Evolutionary conservation across 1,140 invertebrate species (phyloP).

Genomic region (Drepana arcuata): DNA sequence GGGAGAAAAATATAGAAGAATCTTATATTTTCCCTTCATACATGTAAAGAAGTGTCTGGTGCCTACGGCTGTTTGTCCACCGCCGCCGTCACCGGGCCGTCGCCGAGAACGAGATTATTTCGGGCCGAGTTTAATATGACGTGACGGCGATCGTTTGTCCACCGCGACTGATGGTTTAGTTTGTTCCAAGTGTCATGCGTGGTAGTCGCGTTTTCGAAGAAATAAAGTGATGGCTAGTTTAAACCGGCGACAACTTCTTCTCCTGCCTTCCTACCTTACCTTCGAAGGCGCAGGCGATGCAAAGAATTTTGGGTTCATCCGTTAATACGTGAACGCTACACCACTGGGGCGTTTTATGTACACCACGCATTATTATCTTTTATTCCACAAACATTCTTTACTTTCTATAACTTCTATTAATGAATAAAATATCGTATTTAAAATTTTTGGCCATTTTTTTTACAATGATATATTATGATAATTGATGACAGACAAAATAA

Average conservation of each 20-base stretch:
- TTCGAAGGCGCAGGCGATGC: slow-evolving; percentile 6
- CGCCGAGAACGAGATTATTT: slow-evolving; percentile 5
- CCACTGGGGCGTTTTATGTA: no score
- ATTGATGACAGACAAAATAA: neutral
- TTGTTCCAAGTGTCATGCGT: neutral
- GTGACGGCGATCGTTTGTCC: slow-evolving; percentile 4
- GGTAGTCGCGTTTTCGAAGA: neutral
- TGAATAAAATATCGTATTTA: neutral
- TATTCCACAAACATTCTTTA: neutral
- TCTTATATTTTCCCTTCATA: no score
- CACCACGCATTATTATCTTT: no score
- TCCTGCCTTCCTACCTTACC: no score
- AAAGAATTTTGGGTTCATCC: slow-evolving; percentile 8
- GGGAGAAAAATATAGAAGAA: no score
- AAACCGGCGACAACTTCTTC: no score
- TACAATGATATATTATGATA: neutral
- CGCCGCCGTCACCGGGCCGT: slow-evolving; percentile 4
- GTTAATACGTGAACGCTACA: slow-evolving; percentile 1
- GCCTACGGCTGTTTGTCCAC: no score
- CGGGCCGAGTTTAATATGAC: slow-evolving; percentile 5
- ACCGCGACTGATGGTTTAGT: slow-evolving; percentile 1
- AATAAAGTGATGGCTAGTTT: no score
- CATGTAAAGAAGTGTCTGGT: no score
- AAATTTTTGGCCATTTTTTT: neutral
- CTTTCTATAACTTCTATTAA: neutral